Evolutionary conservation across 2,797 vertebrate genomes (phyloP).

Genomic region (Crenuchus spilurus): DNA sequence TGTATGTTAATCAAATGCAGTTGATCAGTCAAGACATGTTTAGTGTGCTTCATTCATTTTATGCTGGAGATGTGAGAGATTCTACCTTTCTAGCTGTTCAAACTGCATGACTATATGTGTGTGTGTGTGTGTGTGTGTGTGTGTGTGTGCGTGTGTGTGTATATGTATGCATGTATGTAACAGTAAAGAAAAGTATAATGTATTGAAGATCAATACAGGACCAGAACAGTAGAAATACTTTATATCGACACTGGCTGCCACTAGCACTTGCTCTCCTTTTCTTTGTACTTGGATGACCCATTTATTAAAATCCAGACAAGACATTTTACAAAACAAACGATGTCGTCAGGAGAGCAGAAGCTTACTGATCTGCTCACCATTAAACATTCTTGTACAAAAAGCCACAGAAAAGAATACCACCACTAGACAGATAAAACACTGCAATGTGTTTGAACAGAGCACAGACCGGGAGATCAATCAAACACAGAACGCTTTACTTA

Average conservation of each 20-base stretch:
- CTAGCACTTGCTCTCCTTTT: slow-evolving; percentile 29
- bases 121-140: too few species aligned
- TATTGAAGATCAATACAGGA: not conserved
- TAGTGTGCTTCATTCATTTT: too few species aligned
- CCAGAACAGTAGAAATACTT: too few species aligned
- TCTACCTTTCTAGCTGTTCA: too few species aligned
- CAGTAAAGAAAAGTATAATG: not conserved
- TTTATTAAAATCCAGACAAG: slow-evolving; percentile 62
- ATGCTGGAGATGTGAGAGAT: too few species aligned
- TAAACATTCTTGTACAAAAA: slow-evolving; percentile 66
- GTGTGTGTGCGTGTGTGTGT: too few species aligned
- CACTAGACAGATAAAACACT: not conserved
- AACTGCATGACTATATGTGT: too few species aligned
- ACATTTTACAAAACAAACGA: slow-evolving; percentile 75
- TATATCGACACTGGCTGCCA: not conserved
- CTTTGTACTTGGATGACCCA: slow-evolving; percentile 65
- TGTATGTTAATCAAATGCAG: too few species aligned
- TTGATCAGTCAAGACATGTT: too few species aligned
- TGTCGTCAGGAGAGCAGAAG: slow-evolving; percentile 61
- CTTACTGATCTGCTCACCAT: slow-evolving; percentile 72
- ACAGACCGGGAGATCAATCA: not conserved
- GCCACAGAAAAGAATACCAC: slow-evolving; percentile 19
- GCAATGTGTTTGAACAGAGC: not conserved
- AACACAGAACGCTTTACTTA: not conserved
- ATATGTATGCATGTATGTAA: too few species aligned